phyloP scores from a whole-genome alignment of 2,113 vertebrate species.

The Bubo blakistoni region DNA sequence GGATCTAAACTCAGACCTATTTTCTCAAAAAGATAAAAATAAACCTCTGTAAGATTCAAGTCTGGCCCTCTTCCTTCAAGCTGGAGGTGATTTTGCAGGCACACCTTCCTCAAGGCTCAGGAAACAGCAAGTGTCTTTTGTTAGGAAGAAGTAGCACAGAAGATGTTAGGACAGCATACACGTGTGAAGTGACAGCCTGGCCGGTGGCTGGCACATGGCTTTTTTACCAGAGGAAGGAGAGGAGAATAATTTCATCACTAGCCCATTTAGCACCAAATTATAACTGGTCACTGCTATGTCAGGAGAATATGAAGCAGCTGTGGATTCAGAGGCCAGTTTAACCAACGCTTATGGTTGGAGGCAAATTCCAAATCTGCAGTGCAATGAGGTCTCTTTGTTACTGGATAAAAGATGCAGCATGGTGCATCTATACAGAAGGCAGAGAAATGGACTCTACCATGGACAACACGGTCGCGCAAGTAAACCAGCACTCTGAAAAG shows the following conservation, averaged over 20 bases:
- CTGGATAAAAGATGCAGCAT: not conserved
- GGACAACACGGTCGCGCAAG: not conserved
- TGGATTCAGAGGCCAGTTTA: not conserved
- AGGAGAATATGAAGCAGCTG: not conserved
- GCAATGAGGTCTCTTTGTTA: not conserved
- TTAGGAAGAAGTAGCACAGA: not conserved
- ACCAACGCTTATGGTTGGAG: not conserved
- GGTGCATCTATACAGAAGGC: not conserved
- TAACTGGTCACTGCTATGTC: not conserved
- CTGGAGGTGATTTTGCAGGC: not conserved
- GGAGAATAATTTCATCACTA: not conserved
- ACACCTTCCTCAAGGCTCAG: not conserved
- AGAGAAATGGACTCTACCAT: not conserved
- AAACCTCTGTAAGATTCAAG: not conserved
- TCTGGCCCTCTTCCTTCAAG: not conserved
- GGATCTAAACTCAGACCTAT: not conserved
- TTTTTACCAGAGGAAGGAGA: not conserved
- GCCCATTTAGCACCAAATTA: not conserved
- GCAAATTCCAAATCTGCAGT: not conserved
- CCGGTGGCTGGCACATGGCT: rapidly evolving
- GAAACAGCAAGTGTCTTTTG: rapidly evolving
- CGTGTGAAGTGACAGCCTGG: not conserved
- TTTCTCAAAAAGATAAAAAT: not conserved
- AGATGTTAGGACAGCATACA: rapidly evolving
- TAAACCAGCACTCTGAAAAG: not conserved